Conservation (phyloP, 2,888 invertebrate genomes). For the Phortica magna region DNA sequence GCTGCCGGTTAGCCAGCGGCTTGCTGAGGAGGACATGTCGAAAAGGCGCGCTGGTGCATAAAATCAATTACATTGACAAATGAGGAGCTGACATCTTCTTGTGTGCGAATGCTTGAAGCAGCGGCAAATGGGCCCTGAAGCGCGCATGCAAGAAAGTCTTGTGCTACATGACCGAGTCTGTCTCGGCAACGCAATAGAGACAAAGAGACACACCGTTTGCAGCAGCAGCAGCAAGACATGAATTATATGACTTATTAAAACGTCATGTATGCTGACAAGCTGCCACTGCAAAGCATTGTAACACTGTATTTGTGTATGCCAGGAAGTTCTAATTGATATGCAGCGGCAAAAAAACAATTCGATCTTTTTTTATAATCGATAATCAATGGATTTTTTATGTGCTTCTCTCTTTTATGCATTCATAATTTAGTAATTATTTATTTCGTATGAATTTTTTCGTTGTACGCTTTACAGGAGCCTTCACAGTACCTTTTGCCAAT, state of each 20-base stretch:
- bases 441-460: background rate
- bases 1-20: background rate
- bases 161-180: background rate
- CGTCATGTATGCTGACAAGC: constrained; percentile 72
- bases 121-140: constrained; percentile 37
- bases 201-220: constrained; percentile 28
- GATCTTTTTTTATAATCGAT: background rate
- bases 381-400: constrained; percentile 13
- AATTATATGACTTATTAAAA: constrained; percentile 75
- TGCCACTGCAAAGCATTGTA: constrained; percentile 56
- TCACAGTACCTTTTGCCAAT: constrained; percentile 4
- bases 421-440: constrained; percentile 25
- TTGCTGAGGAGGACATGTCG: background rate
- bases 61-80: constrained; percentile 71
- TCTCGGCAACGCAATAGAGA: constrained; percentile 25
- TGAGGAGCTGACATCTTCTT: constrained; percentile 63
- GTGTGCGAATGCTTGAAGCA: constrained; percentile 14
- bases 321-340: constrained; percentile 30
- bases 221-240: constrained; percentile 59
- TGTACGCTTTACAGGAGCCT: background rate
- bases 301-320: background rate
- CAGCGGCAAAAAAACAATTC: background rate
- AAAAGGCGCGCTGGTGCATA: constrained; percentile 58
- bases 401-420: constrained; percentile 13
- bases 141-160: constrained; percentile 40